phyloP scores from a whole-genome alignment of 2,797 vertebrate species.

The Notamacropus eugenii region DNA sequence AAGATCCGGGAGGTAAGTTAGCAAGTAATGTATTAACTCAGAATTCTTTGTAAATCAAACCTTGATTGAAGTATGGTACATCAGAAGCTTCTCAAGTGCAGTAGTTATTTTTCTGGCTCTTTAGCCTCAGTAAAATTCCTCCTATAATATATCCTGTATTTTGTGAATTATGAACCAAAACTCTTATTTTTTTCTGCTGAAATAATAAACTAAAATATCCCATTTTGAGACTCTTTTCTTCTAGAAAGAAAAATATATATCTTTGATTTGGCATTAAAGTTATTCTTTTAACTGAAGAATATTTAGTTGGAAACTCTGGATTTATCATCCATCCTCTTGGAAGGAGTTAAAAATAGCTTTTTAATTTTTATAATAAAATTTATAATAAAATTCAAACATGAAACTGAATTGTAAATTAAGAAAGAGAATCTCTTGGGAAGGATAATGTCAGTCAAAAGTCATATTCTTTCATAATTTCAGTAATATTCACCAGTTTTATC shows the following conservation, averaged over 20 bases:
- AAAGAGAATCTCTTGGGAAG: background rate
- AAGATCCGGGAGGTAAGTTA: background rate
- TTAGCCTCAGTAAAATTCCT: background rate
- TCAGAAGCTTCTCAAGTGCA: constrained; percentile 19
- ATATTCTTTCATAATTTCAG: background rate
- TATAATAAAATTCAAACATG: background rate
- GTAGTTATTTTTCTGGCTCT: constrained; percentile 8
- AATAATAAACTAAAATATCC: constrained; percentile 25
- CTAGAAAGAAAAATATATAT: background rate
- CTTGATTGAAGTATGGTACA: constrained; percentile 33
- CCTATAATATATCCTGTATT: background rate
- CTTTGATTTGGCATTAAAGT: background rate
- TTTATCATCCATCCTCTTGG: background rate
- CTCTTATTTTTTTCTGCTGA: background rate
- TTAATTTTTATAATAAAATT: background rate
- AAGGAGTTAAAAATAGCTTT: background rate
- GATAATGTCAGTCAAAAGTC: background rate
- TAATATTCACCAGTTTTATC: background rate
- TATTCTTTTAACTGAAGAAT: background rate
- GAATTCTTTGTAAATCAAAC: background rate
- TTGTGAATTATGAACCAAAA: background rate
- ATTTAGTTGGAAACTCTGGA: background rate
- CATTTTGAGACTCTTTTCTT: constrained; percentile 28
- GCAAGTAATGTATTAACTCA: background rate
- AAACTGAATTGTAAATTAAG: background rate